These are phyloP conservation scores for Augiades crinisus DNA, from an alignment of 2,888 invertebrate species.

Conservation along the genomic window DNA sequence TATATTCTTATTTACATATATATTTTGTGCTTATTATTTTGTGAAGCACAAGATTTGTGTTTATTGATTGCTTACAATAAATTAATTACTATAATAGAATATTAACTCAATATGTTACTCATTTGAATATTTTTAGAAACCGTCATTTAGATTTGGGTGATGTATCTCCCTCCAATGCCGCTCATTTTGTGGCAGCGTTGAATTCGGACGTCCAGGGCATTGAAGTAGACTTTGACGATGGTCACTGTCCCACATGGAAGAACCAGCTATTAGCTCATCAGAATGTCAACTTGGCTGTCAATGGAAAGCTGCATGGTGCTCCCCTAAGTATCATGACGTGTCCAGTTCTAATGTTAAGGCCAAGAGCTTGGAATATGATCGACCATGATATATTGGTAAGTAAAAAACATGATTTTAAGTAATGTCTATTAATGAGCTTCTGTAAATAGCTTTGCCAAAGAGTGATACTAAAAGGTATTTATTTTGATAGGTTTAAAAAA, in stretches of 20 bases:
- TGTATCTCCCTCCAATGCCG: slow-evolving; percentile 82
- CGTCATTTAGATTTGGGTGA: slow-evolving; percentile 85
- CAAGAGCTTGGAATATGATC: slow-evolving; percentile 88
- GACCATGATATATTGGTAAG: slow-evolving; percentile 83
- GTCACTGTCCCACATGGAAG: slow-evolving; percentile 87
- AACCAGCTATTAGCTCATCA: slow-evolving; percentile 84
- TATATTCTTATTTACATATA: no score
- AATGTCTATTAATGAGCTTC: no score
- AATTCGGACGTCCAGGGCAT: slow-evolving; percentile 81
- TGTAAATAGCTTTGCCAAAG: no score
- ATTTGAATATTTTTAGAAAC: slow-evolving; percentile 63
- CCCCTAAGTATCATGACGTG: slow-evolving; percentile 73
- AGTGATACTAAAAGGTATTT: no score
- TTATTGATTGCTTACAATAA: no score
- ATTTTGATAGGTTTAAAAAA: no score
- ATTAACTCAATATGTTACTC: no score
- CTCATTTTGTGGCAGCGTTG: slow-evolving; percentile 79
- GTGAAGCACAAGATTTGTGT: no score
- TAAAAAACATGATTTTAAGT: no score
- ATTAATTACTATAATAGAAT: no score
- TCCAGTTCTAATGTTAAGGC: slow-evolving; percentile 84
- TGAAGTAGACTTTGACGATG: slow-evolving; percentile 87
- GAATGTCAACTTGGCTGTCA: slow-evolving; percentile 81
- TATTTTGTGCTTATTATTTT: no score
- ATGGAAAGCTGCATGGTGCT: slow-evolving; percentile 71